These are phyloP conservation scores for Gymnobelideus leadbeateri DNA, from an alignment of 2,113 vertebrate genomes.

Conservation along the genomic window DNA sequence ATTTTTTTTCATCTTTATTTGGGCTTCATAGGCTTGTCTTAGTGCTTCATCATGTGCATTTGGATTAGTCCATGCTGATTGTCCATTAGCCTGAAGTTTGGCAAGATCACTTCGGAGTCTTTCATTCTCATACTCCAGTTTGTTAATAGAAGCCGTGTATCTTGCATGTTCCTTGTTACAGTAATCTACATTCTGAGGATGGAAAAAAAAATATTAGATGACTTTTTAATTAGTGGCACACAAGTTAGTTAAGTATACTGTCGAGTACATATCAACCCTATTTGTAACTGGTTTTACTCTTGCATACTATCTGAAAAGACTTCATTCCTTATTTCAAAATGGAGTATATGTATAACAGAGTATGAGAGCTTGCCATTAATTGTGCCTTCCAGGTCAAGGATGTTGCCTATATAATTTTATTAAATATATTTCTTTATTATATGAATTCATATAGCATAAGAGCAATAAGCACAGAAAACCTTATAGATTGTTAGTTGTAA, in stretches of 20 bases:
- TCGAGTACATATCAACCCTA: neutral
- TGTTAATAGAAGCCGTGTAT: constrained; percentile 72
- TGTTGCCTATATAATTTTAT: neutral
- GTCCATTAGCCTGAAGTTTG: constrained; percentile 73
- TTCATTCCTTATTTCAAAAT: neutral
- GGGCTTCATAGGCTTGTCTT: constrained; percentile 53
- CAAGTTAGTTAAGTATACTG: neutral
- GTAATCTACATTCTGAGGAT: constrained; percentile 80
- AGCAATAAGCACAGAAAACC: neutral
- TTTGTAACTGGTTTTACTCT: neutral
- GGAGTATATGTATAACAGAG: neutral
- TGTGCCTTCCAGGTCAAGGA: neutral
- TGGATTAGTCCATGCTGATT: constrained; percentile 45
- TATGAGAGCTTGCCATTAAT: fast-evolving
- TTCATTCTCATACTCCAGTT: constrained; percentile 78
- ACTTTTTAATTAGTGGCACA: constrained; percentile 21
- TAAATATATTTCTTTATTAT: neutral
- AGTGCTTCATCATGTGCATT: constrained; percentile 61
- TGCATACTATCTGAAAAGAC: neutral
- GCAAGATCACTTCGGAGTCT: constrained; percentile 76
- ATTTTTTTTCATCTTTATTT: constrained; percentile 68
- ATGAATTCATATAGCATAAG: neutral
- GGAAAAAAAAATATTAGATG: constrained; percentile 76
- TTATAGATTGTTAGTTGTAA: neutral
- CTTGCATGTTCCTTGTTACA: constrained; percentile 73